phyloP scores from a whole-genome alignment of 2,113 vertebrate species.

The Suncus etruscus region DNA sequence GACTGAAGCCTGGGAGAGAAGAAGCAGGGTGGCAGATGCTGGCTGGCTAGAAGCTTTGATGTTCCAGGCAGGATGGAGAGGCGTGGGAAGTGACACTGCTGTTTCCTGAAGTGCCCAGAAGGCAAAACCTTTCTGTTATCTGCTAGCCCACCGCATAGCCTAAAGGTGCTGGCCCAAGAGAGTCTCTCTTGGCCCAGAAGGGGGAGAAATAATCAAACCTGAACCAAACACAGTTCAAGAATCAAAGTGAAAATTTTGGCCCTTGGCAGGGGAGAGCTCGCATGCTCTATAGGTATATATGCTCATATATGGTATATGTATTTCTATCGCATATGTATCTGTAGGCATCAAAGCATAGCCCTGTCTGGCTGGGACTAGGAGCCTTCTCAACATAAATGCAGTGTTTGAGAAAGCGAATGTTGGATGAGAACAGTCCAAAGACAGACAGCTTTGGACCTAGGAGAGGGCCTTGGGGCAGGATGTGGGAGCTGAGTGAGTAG shows the following conservation, averaged over 20 bases:
- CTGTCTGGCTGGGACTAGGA: constrained; percentile 75
- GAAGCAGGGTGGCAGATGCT: constrained; percentile 67
- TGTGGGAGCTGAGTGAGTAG: constrained; percentile 73
- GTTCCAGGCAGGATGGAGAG: constrained; percentile 58
- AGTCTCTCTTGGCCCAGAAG: constrained; percentile 61
- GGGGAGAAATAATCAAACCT: constrained; percentile 59
- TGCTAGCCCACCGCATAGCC: constrained; percentile 62
- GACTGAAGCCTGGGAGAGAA: constrained; percentile 69
- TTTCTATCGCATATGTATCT: background rate
- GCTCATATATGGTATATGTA: no score
- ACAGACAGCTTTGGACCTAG: constrained; percentile 79
- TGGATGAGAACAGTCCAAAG: constrained; percentile 80
- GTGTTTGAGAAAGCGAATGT: constrained; percentile 82
- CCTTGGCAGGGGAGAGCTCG: constrained; percentile 49
- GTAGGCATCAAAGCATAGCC: constrained; percentile 75
- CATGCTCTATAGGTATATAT: constrained; percentile 62
- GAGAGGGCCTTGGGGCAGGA: constrained; percentile 77
- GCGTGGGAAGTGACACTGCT: constrained; percentile 78
- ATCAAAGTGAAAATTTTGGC: constrained; percentile 80
- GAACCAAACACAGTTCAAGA: constrained; percentile 74
- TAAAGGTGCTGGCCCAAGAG: constrained; percentile 71
- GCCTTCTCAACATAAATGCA: constrained; percentile 83
- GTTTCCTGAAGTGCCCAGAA: constrained; percentile 60
- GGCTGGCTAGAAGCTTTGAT: constrained; percentile 72
- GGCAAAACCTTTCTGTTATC: constrained; percentile 70